Conservation (phyloP, 2,113 vertebrate genomes). For the Stercorarius parasiticus region DNA sequence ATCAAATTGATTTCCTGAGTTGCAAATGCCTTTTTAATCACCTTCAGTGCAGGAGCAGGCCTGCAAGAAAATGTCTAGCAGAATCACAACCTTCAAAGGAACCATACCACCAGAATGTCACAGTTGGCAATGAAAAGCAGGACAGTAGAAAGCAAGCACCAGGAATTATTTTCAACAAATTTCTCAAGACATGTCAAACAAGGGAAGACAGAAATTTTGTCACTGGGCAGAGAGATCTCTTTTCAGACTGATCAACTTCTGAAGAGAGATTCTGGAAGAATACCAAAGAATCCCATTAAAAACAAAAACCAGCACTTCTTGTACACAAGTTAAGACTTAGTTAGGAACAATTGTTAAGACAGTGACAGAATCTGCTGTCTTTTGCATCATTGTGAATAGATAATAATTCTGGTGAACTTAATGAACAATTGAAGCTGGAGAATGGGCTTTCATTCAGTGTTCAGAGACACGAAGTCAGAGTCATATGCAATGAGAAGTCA, state of each 20-base stretch:
- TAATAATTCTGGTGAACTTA: not conserved
- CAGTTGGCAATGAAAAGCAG: not conserved
- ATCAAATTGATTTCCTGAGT: not conserved
- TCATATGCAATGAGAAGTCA: not conserved
- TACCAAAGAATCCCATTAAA: not conserved
- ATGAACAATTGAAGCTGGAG: not conserved
- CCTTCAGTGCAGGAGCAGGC: not conserved
- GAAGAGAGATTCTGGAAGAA: not conserved
- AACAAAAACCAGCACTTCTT: not conserved
- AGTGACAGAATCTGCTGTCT: not conserved
- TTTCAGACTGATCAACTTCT: not conserved
- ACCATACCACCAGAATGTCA: not conserved
- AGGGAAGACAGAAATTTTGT: not conserved
- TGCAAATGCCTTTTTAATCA: slow-evolving; percentile 22
- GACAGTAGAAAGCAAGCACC: not conserved
- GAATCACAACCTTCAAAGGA: not conserved
- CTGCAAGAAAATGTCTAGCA: not conserved
- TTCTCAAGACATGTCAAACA: not conserved
- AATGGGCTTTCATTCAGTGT: not conserved
- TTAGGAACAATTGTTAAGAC: not conserved
- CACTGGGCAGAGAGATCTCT: not conserved
- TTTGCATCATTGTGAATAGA: not conserved
- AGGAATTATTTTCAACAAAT: not conserved
- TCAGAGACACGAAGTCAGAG: not conserved
- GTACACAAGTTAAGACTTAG: not conserved